Evolutionary conservation across 2,113 vertebrate genomes (phyloP).

Genomic region (Azemiops feae): DNA sequence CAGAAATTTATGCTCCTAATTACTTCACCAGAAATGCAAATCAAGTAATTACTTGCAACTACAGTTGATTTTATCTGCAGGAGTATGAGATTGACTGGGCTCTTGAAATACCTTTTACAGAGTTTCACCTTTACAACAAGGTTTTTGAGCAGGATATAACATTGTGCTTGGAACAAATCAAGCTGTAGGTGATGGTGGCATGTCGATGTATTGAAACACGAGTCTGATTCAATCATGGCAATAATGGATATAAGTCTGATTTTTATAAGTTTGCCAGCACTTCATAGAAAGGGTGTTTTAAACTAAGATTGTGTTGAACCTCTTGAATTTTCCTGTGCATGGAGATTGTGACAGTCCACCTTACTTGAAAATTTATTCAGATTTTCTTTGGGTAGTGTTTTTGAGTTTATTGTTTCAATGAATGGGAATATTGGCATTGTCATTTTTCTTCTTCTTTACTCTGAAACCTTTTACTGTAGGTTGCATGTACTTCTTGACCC

Average conservation of each 20-base stretch:
- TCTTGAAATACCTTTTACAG: neutral
- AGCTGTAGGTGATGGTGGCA: neutral
- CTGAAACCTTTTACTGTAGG: neutral
- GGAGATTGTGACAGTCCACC: neutral
- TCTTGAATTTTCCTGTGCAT: neutral
- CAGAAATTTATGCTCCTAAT: neutral
- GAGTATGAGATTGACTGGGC: neutral
- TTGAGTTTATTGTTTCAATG: neutral
- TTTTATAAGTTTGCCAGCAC: neutral
- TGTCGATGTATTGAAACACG: neutral
- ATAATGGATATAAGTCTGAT: neutral
- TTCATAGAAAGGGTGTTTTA: neutral
- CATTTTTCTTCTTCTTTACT: neutral
- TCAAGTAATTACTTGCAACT: neutral
- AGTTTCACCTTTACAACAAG: neutral
- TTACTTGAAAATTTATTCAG: neutral
- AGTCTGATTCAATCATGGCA: neutral
- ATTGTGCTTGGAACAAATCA: neutral
- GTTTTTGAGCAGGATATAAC: neutral
- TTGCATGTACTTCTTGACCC: neutral
- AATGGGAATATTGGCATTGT: neutral
- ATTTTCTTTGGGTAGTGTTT: neutral
- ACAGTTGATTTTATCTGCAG: neutral
- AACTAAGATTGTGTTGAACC: neutral
- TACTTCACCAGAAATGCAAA: conserved; percentile 8